Evolutionary conservation across 2,797 vertebrate genomes (phyloP), one percentile per base, ranked within the genome.

Genomic region (Micrastur ruficollis): DNA sequence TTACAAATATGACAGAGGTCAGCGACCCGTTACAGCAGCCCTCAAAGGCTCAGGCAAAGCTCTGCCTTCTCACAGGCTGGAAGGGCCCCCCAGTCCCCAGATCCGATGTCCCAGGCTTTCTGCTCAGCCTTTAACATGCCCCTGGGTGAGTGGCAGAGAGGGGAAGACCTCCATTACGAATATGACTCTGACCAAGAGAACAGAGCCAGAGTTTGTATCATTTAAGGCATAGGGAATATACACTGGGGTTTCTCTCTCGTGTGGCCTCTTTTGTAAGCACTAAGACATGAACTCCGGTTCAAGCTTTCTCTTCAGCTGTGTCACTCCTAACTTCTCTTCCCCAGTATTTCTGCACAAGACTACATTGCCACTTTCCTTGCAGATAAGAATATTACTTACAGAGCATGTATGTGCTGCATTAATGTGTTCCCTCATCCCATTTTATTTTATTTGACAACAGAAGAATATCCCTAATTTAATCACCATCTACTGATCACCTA

Each of bases 1-100:
- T 95, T 78, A 87, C 78, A 95, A 84, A 66, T n/a, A 86, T 13
- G 87, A 76, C 89, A 89, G 84, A 74, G 76, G 75, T 40, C 86
- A 78, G 66, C 17, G 78, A 61, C 94, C 92, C 21, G 0, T 56
- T 62, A 22, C 47, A 76, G 82, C 93, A 75, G 72, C 93, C 75
- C 97, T 70, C 71, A 7, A 40, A 72, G 66, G 85, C 91, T 89
- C 2, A 3, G 52, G 40, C 2, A 6, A 23, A 65, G 91, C 96
- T 85, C 90, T 88, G 74, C 61, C 73, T 22, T 40, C 78, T 68
- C 42, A 4, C 40, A 40, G 78, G 70, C 92, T 46, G 81, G 79
- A 58, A 42, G 13, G 38, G 29, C 7, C 31, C 50, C 34, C 4
- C 5, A 3, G 17, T 15, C 21, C 73, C 44, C 72, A 59, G 29